These are phyloP conservation scores for Aptenodytes patagonicus DNA, from an alignment of 2,113 vertebrate genomes.

Conservation along the genomic window DNA sequence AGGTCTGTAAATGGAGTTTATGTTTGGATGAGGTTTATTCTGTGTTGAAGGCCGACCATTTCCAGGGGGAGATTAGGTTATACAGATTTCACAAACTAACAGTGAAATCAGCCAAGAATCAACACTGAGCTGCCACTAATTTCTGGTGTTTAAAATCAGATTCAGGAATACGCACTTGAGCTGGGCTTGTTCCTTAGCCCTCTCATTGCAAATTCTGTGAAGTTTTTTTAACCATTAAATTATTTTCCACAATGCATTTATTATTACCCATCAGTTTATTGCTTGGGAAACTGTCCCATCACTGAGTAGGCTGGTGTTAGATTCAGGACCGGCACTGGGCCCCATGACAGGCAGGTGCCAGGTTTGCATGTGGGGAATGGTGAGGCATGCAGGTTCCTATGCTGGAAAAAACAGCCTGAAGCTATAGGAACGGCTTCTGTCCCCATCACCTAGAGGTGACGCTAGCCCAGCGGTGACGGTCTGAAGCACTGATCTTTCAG, in stretches of 20 bases:
- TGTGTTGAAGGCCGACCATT: background rate
- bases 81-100: background rate
- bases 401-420: background rate
- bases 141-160: background rate
- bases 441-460: background rate
- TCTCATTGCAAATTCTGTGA: background rate
- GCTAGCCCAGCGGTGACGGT: background rate
- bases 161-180: background rate
- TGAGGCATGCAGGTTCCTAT: rapidly evolving
- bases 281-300: background rate
- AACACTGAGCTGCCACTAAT: background rate
- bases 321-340: background rate
- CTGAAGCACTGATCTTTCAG: background rate
- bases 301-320: background rate
- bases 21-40: rapidly evolving
- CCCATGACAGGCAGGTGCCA: background rate
- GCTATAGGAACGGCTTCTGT: background rate
- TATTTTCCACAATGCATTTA: background rate
- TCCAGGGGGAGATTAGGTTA: background rate
- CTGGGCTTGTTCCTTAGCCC: background rate
- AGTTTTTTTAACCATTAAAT: background rate
- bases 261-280: background rate
- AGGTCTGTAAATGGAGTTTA: background rate
- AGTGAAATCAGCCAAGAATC: background rate
- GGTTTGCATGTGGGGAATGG: background rate